These are phyloP conservation scores for Chrosomus eos DNA, from an alignment of 2,797 vertebrate species.

Conservation along the genomic window DNA sequence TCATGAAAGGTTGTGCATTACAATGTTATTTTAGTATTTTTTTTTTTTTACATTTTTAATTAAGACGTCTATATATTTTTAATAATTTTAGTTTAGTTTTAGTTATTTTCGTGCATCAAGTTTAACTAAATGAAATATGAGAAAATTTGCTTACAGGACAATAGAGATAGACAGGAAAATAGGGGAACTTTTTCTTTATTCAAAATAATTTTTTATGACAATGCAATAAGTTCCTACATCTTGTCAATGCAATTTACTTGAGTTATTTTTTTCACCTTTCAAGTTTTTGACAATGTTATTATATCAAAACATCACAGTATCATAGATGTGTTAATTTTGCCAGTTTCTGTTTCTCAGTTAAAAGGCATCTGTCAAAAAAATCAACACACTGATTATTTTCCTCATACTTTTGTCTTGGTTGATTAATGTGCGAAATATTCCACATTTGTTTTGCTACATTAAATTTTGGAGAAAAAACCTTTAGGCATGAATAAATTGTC, in stretches of 20 bases:
- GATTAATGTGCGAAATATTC: neutral
- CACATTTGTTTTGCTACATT: conserved; percentile 1
- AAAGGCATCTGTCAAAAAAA: neutral
- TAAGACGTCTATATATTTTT: neutral
- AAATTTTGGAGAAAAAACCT: neutral
- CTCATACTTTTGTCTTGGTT: neutral
- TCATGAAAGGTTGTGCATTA: neutral
- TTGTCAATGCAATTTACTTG: neutral
- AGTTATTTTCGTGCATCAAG: neutral
- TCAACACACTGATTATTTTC: neutral
- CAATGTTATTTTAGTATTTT: neutral
- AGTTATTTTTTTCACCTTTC: too few species aligned
- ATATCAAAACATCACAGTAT: neutral
- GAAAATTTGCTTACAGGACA: neutral
- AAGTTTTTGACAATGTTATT: too few species aligned
- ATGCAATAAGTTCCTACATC: neutral
- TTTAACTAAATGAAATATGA: neutral
- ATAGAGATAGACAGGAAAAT: neutral
- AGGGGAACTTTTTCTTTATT: neutral
- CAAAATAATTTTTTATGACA: neutral
- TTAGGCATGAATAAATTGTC: neutral
- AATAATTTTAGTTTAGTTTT: neutral
- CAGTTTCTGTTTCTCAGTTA: neutral
- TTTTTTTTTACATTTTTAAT: neutral
- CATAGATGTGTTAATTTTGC: neutral